Conservation (phyloP, 2,797 vertebrate species). For the Pangasius djambal region DNA sequence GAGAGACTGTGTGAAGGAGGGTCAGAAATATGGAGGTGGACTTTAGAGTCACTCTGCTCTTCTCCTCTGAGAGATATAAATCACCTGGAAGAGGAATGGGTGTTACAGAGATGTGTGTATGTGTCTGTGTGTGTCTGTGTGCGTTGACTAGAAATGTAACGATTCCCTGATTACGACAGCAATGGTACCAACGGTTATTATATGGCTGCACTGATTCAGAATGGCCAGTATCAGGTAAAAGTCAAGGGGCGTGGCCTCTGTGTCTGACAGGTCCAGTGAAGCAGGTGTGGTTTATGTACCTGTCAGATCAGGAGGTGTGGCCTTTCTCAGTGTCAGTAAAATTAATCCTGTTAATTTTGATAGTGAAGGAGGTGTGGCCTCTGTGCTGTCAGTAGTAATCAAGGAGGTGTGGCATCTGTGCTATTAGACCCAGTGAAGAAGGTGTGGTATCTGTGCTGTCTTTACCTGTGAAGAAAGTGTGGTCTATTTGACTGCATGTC, state of each 20-base stretch:
- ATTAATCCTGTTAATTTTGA: no score
- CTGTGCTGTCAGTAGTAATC: background rate
- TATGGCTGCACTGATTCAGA: background rate
- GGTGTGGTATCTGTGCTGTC: background rate
- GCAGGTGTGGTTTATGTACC: background rate
- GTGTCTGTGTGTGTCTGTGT: background rate
- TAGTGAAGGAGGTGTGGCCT: background rate
- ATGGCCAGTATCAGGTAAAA: background rate
- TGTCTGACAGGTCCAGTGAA: background rate
- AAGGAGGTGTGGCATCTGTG: background rate
- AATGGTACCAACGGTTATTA: background rate
- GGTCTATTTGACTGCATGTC: background rate
- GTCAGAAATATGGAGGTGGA: conserved; percentile 59
- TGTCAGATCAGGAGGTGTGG: background rate
- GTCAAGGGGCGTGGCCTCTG: background rate
- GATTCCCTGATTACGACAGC: background rate
- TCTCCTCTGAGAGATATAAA: conserved; percentile 59
- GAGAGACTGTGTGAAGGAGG: conserved; percentile 55
- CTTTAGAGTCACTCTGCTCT: conserved; percentile 63
- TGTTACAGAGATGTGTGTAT: conserved; percentile 37
- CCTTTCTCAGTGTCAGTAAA: no score
- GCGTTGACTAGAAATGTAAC: background rate
- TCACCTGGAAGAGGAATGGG: conserved; percentile 58
- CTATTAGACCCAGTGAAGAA: background rate
- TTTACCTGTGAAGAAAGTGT: background rate